phyloP scores from a whole-genome alignment of 2,797 vertebrate species.

The Chloroceryle inda region DNA sequence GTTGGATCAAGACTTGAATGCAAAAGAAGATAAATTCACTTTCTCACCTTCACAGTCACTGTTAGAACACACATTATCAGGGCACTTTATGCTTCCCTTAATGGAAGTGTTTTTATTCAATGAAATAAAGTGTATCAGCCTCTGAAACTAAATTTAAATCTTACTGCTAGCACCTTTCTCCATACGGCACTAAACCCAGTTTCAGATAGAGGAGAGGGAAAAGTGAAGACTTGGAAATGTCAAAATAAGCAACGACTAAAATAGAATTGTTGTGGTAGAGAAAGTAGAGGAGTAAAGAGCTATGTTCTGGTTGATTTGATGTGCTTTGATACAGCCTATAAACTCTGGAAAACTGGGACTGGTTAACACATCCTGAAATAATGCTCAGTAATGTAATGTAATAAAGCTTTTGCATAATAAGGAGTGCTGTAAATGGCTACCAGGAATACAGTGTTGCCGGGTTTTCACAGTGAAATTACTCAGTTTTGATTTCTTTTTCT shows the following conservation, averaged over 20 bases:
- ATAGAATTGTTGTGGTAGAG: neutral
- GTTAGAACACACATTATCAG: neutral
- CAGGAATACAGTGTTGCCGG: neutral
- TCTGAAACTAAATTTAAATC: neutral
- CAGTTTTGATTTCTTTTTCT: neutral
- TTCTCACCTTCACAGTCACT: neutral
- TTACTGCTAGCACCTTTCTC: neutral
- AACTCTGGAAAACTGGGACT: neutral
- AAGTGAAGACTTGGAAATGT: neutral
- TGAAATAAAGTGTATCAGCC: neutral
- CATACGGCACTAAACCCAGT: neutral
- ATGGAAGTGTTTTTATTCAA: neutral
- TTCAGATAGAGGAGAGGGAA: neutral
- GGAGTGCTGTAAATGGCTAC: neutral
- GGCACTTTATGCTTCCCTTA: neutral
- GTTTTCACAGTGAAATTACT: neutral
- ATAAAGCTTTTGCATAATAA: neutral
- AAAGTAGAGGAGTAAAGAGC: neutral
- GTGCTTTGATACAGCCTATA: neutral
- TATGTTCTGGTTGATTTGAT: neutral
- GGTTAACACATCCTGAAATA: neutral
- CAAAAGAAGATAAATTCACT: neutral
- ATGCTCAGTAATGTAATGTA: neutral
- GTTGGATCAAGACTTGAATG: neutral
- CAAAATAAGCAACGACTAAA: neutral